A percentile compares a stretch with the other conserved stretches of the same genome.
Conservation (phyloP, 2,888 invertebrate species). For the Agonum fuliginosum region DNA sequence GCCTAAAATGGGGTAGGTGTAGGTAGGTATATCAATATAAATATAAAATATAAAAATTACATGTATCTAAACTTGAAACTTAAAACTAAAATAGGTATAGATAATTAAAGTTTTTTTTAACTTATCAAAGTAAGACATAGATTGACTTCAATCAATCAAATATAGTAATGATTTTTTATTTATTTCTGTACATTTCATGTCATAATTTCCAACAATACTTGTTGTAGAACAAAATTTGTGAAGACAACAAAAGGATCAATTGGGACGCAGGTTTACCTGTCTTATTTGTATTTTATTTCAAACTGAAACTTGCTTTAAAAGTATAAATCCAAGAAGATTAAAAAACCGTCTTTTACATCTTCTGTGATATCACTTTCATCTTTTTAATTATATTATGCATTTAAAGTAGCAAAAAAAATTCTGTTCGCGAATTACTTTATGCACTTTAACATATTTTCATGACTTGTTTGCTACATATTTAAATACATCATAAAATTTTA, state of each 20-base stretch:
- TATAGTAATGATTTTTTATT: no score
- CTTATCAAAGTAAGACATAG: no score
- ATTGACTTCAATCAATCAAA: no score
- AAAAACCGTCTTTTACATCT: slow-evolving; percentile 26
- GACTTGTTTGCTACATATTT: slow-evolving; percentile 33
- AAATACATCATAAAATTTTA: slow-evolving; percentile 37
- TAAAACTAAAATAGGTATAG: no score
- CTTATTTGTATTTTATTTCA: slow-evolving; percentile 18
- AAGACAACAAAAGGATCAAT: not conserved
- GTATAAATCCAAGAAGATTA: slow-evolving; percentile 28
- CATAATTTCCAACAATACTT: no score
- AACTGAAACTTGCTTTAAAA: slow-evolving; percentile 11
- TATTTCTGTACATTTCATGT: no score
- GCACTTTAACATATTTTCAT: slow-evolving; percentile 28
- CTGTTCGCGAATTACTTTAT: slow-evolving; percentile 14
- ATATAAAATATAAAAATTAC: no score
- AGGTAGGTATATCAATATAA: no score
- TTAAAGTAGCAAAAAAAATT: slow-evolving; percentile 27
- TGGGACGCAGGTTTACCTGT: slow-evolving; percentile 15
- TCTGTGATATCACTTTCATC: slow-evolving; percentile 29
- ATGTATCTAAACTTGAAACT: no score
- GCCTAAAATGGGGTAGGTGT: no score
- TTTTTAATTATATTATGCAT: slow-evolving; percentile 39
- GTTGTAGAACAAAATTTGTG: no score
- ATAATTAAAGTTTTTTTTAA: no score